These are phyloP conservation scores for Neomonachus schauinslandi DNA, from an alignment of 2,113 vertebrate genomes.

Conservation along the genomic window DNA sequence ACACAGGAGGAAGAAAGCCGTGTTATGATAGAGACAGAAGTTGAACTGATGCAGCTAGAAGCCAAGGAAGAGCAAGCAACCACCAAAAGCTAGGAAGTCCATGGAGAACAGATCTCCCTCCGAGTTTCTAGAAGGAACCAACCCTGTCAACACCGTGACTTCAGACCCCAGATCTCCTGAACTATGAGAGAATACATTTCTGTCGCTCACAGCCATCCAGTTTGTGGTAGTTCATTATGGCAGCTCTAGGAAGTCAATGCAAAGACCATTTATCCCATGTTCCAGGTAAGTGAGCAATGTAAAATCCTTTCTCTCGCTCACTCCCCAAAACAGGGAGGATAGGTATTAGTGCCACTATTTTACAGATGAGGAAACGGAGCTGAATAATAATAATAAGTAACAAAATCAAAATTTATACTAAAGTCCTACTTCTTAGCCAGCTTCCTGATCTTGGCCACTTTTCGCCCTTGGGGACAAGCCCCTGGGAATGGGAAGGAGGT, in stretches of 20 bases:
- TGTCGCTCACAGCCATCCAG: neutral
- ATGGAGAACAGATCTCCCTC: neutral
- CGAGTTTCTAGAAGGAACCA: neutral
- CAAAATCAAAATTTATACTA: neutral
- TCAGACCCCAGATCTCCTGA: neutral
- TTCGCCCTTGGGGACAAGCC: neutral
- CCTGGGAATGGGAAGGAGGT: no score
- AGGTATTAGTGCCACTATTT: neutral
- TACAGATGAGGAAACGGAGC: slow-evolving; percentile 10
- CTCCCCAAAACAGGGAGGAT: neutral
- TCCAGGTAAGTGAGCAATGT: neutral
- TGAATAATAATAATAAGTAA: neutral
- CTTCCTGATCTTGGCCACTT: neutral
- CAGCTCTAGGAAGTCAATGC: neutral
- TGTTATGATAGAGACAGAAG: neutral
- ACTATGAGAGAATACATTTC: neutral
- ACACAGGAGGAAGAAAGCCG: neutral
- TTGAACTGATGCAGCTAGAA: neutral
- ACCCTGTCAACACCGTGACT: neutral
- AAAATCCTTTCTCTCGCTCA: neutral
- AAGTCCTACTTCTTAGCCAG: neutral
- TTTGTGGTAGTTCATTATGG: neutral
- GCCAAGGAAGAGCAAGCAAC: no score
- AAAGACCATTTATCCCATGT: neutral
- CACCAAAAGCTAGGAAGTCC: neutral